These are phyloP conservation scores for Murina feae DNA, from an alignment of 2,113 vertebrate genomes.

Conservation along the genomic window DNA sequence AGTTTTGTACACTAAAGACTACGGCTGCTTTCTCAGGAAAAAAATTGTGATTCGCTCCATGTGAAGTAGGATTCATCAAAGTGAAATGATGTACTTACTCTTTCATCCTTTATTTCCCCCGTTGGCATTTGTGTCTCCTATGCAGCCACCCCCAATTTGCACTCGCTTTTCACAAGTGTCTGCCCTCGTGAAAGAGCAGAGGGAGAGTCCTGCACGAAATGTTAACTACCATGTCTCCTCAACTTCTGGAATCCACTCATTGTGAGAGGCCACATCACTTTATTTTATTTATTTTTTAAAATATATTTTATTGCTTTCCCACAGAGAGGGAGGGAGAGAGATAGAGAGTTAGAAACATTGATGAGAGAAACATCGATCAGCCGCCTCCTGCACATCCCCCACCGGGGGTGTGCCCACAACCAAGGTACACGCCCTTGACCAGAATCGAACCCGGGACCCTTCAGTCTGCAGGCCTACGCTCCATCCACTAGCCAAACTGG, in stretches of 20 bases:
- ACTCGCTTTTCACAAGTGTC: neutral
- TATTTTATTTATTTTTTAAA: neutral
- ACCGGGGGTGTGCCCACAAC: too few relatives aligned
- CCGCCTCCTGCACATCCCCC: too few relatives aligned
- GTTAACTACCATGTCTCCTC: neutral
- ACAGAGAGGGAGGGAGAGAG: too few relatives aligned
- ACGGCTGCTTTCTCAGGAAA: neutral
- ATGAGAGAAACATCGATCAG: too few relatives aligned
- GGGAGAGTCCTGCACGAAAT: neutral
- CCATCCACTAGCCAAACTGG: too few relatives aligned
- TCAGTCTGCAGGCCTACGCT: too few relatives aligned
- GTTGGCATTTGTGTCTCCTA: neutral
- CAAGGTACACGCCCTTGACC: too few relatives aligned
- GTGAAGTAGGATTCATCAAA: conserved; percentile 15
- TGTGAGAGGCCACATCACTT: neutral
- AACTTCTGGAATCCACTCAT: neutral
- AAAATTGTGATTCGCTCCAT: neutral
- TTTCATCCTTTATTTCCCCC: neutral
- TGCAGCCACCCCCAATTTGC: neutral
- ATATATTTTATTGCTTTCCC: too few relatives aligned
- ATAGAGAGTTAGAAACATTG: too few relatives aligned
- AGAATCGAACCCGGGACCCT: too few relatives aligned
- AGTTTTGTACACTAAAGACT: neutral
- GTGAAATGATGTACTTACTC: neutral
- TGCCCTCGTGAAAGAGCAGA: neutral